phyloP scores from a whole-genome alignment of 1,140 invertebrate genomes.

The Drosophila lacteicornis region DNA sequence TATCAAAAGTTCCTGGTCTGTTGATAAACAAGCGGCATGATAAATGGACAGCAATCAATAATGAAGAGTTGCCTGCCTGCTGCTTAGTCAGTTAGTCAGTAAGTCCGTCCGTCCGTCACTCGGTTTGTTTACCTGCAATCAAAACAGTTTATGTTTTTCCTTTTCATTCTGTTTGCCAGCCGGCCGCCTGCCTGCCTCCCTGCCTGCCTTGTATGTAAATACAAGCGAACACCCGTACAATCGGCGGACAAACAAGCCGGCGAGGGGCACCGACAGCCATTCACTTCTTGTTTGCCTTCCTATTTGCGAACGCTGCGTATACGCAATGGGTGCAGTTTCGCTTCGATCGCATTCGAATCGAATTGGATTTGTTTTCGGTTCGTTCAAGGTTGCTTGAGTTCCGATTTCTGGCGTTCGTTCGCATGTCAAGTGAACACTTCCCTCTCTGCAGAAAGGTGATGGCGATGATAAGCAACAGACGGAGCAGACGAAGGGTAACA shows the following conservation, averaged over 20 bases:
- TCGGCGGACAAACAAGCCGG: slow-evolving; percentile 9
- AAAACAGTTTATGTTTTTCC: slow-evolving; percentile 70
- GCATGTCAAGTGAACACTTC: slow-evolving; percentile 52
- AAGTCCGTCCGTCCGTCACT: slow-evolving; percentile 1
- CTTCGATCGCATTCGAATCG: slow-evolving; percentile 5
- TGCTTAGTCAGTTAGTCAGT: slow-evolving; percentile 7
- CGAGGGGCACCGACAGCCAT: slow-evolving; percentile 33
- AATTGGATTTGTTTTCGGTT: slow-evolving; percentile 23
- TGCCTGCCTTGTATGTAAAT: slow-evolving; percentile 44
- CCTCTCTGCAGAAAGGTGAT: slow-evolving; percentile 33
- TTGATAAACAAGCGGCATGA: slow-evolving; percentile 74
- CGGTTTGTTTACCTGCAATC: slow-evolving; percentile 74
- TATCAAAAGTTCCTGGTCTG: slow-evolving; percentile 50
- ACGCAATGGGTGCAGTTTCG: slow-evolving; percentile 54
- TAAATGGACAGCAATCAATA: slow-evolving; percentile 75
- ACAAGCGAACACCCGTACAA: slow-evolving; percentile 51
- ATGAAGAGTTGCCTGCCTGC: slow-evolving; percentile 46
- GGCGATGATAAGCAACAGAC: slow-evolving; percentile 43
- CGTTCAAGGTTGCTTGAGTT: slow-evolving; percentile 39
- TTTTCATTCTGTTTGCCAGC: slow-evolving; percentile 21
- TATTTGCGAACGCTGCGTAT: slow-evolving; percentile 60
- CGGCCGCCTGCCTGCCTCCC: neutral
- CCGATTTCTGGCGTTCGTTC: neutral
- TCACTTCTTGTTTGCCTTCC: slow-evolving; percentile 60
- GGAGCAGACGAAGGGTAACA: slow-evolving; percentile 23